Conservation (phyloP, 2,113 vertebrate species). For the Rhadina sibilatrix region DNA sequence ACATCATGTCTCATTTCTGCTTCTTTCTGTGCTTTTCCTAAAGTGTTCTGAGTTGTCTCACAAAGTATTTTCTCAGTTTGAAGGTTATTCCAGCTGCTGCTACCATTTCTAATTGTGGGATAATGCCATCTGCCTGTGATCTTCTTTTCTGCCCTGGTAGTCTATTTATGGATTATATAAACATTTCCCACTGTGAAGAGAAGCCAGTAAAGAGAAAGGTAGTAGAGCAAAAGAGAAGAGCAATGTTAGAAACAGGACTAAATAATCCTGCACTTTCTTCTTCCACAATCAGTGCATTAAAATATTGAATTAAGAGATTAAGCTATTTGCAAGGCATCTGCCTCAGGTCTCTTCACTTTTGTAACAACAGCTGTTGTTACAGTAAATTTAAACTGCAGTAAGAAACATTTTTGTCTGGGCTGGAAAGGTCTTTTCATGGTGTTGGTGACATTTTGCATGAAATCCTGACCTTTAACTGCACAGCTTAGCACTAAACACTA, state of each 20-base stretch:
- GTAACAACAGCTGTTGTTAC: background rate
- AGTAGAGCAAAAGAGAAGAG: background rate
- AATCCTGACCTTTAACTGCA: background rate
- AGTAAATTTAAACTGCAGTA: background rate
- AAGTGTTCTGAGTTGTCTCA: background rate
- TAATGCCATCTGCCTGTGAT: background rate
- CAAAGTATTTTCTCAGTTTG: background rate
- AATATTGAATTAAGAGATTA: background rate
- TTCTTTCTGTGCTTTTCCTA: background rate
- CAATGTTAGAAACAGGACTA: background rate
- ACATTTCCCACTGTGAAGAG: background rate
- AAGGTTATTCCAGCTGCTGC: background rate
- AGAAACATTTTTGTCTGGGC: background rate
- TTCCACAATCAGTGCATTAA: background rate
- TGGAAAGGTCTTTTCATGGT: background rate
- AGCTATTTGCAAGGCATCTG: background rate
- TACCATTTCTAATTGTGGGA: background rate
- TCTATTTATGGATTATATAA: background rate
- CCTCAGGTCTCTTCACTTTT: background rate
- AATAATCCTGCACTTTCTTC: background rate
- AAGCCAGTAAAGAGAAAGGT: background rate
- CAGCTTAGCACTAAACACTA: background rate
- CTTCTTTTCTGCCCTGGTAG: background rate
- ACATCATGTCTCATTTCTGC: background rate
- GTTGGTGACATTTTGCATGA: background rate